These are phyloP conservation scores for Leptothorax acervorum DNA, from an alignment of 2,888 invertebrate species.

Conservation along the genomic window DNA sequence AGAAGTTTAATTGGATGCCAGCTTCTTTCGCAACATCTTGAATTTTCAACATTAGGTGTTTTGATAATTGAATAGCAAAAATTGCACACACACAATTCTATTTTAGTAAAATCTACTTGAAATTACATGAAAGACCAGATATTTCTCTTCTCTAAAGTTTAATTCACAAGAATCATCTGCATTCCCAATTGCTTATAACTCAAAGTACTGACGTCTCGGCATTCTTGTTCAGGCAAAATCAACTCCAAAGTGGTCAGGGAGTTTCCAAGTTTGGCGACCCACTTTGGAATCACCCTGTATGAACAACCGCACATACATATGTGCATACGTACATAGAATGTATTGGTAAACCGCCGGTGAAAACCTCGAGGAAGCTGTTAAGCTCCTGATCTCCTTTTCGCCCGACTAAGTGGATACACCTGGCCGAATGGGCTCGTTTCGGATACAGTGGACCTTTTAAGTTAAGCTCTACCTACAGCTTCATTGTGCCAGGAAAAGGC, in stretches of 20 bases:
- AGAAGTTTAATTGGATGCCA: neutral
- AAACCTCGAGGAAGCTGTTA: conserved; percentile 75
- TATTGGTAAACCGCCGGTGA: conserved; percentile 67
- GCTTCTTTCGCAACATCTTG: no score
- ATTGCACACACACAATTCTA: neutral
- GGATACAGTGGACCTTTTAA: conserved; percentile 74
- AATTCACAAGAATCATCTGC: neutral
- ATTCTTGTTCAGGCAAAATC: neutral
- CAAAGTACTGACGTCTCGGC: neutral
- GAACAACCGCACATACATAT: conserved; percentile 41
- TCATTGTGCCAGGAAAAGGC: conserved; percentile 65
- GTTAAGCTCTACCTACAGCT: conserved; percentile 72
- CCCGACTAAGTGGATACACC: conserved; percentile 74
- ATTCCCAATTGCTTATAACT: neutral
- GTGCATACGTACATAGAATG: conserved; percentile 41
- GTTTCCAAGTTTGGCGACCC: conserved; percentile 9
- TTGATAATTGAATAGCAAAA: neutral
- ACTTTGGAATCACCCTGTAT: conserved; percentile 35
- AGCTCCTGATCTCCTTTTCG: conserved; percentile 75
- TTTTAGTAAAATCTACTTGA: neutral
- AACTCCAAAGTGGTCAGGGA: neutral
- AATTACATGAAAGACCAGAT: neutral
- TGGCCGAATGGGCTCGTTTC: conserved; percentile 75
- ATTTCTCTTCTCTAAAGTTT: neutral
- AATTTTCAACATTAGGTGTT: neutral